These are phyloP conservation scores for Caenorhabditis sp. DNA, from an alignment of 2,888 invertebrate species.

Conservation along the genomic window DNA sequence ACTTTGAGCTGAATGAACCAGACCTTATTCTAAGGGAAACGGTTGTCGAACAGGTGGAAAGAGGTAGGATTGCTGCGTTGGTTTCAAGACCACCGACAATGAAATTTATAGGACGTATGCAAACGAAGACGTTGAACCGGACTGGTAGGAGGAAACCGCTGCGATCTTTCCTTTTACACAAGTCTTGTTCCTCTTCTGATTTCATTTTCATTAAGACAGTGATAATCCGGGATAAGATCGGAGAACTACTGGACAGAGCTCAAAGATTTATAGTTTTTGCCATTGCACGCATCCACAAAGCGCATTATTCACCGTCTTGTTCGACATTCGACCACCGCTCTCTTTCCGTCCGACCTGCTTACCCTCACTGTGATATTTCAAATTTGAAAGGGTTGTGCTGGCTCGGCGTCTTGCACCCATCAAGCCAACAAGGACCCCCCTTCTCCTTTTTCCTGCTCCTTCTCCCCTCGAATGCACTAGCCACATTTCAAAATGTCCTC, in stretches of 20 bases:
- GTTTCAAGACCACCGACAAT: constrained; percentile 7
- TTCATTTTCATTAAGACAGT: background rate
- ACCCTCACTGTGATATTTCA: constrained; percentile 37
- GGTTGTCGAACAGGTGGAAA: background rate
- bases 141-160: constrained; percentile 15
- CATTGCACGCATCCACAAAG: background rate
- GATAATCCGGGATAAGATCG: background rate
- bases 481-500: constrained; percentile 6
- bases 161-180: background rate
- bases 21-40: background rate
- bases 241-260: too few relatives aligned
- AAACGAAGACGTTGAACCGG: constrained; percentile 10
- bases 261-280: too few relatives aligned
- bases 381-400: constrained; percentile 4
- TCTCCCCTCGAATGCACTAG: constrained; percentile 11
- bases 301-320: constrained; percentile 22
- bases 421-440: constrained; percentile 16
- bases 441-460: constrained; percentile 16
- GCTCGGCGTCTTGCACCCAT: constrained; percentile 10
- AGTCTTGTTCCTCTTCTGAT: background rate
- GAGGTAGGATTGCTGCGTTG: background rate
- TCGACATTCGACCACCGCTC: constrained; percentile 11
- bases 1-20: too few relatives aligned
- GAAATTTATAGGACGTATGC: constrained; percentile 14
- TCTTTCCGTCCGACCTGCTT: constrained; percentile 14